A percentile compares a stretch with the other conserved stretches of the same genome.
Evolutionary conservation across 2,797 vertebrate genomes (phyloP).

Genomic region (Diglossa cyanea): DNA sequence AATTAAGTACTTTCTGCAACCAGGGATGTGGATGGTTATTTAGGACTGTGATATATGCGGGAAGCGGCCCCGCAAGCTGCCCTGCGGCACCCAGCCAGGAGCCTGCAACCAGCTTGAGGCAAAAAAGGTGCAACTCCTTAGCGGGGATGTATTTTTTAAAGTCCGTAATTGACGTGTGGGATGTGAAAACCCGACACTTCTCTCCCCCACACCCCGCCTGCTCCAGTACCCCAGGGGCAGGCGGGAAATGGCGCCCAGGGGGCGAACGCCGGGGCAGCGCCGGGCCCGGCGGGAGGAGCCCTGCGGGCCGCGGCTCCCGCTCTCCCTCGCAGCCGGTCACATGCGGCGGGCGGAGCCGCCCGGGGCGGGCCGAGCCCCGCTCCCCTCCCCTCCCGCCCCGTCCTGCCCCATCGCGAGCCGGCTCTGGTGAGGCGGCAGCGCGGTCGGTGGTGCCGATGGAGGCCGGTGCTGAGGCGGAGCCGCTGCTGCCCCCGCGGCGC

Average conservation of each 20-base stretch:
- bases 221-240: accelerated
- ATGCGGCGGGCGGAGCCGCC: not conserved
- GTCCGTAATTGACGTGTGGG: accelerated
- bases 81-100: not conserved
- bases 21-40: too few species aligned
- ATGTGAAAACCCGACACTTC: not conserved
- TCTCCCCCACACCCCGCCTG: accelerated
- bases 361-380: not conserved
- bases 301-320: not conserved
- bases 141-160: accelerated
- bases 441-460: not conserved
- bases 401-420: accelerated
- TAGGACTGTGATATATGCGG: not conserved
- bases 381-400: not conserved
- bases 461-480: not conserved
- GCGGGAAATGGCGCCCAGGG: accelerated
- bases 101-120: not conserved
- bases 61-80: not conserved
- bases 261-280: accelerated
- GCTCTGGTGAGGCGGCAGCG: too few species aligned
- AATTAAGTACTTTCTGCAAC: not conserved
- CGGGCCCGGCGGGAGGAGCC: too few species aligned
- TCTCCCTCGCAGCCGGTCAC: not conserved
- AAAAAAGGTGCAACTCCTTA: not conserved
- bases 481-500: conserved; percentile 5